Evolutionary conservation across 2,797 vertebrate genomes (phyloP), one percentile per base, ranked within the genome.

Genomic region (Dromococcyx pavoninus): DNA sequence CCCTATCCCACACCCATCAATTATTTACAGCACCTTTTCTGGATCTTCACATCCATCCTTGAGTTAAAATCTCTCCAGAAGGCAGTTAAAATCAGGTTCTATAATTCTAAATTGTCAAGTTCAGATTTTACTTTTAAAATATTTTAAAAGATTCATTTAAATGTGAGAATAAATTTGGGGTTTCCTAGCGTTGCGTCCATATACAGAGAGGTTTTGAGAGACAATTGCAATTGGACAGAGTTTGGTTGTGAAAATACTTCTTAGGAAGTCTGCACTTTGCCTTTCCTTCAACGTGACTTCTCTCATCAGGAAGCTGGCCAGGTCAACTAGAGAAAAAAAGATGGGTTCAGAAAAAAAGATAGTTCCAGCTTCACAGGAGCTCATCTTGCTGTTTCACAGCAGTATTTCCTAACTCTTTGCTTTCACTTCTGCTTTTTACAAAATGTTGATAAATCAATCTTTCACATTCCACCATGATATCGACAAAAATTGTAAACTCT

Each of bases 1-100:
- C 17, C 33, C 54, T 74, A 75, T 81, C 54, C 94, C 91, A 92
- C 95, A 77, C 94, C 86, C 91, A 83, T 58, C 50, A 91, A 66
- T 94, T 89, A 92, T 80, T 83, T 86, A 41, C 91, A 95, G 82
- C 22, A 56, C 51, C 17, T 86, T 81, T 89, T 91, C 37, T 90
- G 75, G n/a, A 85, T 74, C 65, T 72, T 77, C 50, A 28, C 13
- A 69, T 91, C 33, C 54, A 41, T 83, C 24, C 33, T 77, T 90
- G 62, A 79, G 75, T 84, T 74, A 82, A 87, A 83, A 71, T 10
- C 24, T 74, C 87, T 67, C 41, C 50, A 89, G 60, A 89, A 65
- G 57, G 7, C 3, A 10, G 22, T 13, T 79, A 79, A 94, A 88
- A 71, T 50, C 35, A n/a, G 10, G 4, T 89, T 85, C 27, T 61